These are phyloP conservation scores for Lepisosteus oculatus DNA, from an alignment of 2,113 vertebrate genomes.

Conservation along the genomic window DNA sequence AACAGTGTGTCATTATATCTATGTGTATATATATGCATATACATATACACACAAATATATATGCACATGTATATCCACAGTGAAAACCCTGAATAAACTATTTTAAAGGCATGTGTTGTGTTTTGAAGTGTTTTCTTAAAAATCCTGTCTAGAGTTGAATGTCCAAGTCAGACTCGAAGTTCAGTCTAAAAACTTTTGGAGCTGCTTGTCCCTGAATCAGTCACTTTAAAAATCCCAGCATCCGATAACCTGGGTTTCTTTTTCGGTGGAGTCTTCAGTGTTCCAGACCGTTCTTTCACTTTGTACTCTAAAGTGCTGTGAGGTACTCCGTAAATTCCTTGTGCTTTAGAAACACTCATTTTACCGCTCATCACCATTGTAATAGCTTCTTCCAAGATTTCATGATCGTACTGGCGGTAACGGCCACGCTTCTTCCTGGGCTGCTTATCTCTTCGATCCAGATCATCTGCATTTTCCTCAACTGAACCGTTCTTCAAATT, in stretches of 20 bases:
- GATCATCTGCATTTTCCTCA: conserved; percentile 83
- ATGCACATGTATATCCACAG: conserved; percentile 84
- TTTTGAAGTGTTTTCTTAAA: conserved; percentile 81
- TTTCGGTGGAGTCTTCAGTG: conserved; percentile 96
- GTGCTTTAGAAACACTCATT: conserved; percentile 99
- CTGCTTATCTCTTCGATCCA: conserved; percentile 89
- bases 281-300: conserved; percentile 97
- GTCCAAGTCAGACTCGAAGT: conserved; percentile 60
- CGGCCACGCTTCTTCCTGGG: conserved; percentile 96
- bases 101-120: conserved; percentile 92
- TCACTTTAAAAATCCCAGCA: conserved; percentile 78
- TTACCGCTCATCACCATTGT: conserved; percentile 95
- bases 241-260: conserved; percentile 87
- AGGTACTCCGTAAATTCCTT: conserved; percentile 96
- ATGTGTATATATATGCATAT: conserved; percentile 26
- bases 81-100: conserved; percentile 98
- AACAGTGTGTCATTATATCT: background rate
- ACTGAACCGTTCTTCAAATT: conserved; percentile 81
- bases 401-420: conserved; percentile 95
- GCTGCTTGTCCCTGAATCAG: conserved; percentile 92
- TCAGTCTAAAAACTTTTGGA: conserved; percentile 87
- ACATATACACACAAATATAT: conserved; percentile 78
- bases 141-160: conserved; percentile 77
- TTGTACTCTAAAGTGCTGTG: conserved; percentile 99
- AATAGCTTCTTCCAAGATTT: conserved; percentile 97